Percentiles rank a stretch among this genome's conserved stretches.
These are phyloP conservation scores for Heteromurus nitidus DNA, from an alignment of 2,888 invertebrate genomes.

Conservation along the genomic window DNA sequence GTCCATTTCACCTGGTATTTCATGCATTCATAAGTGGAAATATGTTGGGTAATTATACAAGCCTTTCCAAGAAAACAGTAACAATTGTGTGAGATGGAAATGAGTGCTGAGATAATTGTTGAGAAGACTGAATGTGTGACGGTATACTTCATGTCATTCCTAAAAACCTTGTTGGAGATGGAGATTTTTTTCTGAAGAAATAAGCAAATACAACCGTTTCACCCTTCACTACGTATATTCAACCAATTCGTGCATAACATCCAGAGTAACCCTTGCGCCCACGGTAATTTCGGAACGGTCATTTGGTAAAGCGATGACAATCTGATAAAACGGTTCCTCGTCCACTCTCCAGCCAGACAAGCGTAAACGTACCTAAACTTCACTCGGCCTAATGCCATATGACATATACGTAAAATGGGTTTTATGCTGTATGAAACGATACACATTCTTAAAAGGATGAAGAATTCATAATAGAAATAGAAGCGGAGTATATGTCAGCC, in stretches of 20 bases:
- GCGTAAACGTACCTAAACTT: constrained; percentile 3
- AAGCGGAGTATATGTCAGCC: too few relatives aligned
- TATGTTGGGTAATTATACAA: constrained; percentile 7
- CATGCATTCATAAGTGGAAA: constrained; percentile 12
- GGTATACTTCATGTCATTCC: not conserved
- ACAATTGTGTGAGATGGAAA: not conserved
- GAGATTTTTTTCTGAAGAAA: not conserved
- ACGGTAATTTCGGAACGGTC: constrained; percentile 38
- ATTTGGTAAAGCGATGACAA: constrained; percentile 42
- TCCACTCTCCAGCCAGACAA: constrained; percentile 7
- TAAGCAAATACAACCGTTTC: not conserved
- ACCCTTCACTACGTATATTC: not conserved
- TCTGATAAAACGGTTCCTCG: constrained; percentile 17
- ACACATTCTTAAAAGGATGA: too few relatives aligned
- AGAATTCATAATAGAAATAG: too few relatives aligned
- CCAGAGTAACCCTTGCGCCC: constrained; percentile 2
- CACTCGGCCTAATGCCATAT: not conserved
- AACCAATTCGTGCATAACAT: not conserved
- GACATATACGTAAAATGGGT: not conserved
- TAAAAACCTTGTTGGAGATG: not conserved
- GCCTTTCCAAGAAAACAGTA: not conserved
- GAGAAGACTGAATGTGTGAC: not conserved
- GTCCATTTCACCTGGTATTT: not conserved
- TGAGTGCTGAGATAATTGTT: not conserved
- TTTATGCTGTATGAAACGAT: too few relatives aligned